Base-by-base conservation (phyloP, 1,140 invertebrate species). In the Orchesella cincta region DNA sequence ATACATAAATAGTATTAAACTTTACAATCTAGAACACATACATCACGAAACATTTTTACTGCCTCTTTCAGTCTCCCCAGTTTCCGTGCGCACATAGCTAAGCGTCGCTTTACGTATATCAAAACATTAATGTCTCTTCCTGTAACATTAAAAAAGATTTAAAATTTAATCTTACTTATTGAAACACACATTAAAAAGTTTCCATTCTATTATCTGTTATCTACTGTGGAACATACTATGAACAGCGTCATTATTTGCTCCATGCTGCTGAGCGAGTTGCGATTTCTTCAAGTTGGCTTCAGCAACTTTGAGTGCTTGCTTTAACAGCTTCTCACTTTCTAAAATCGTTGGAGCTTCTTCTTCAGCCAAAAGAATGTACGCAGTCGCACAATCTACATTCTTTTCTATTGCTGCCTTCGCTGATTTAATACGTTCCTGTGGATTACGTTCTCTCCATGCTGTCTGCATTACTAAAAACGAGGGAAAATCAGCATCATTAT, bases 61-160 rank as follows among this genome's bases (percentile, higher is more conserved):
- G 96, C 94, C 87, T 99, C 97, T 86, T 96, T 95, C 64, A 97
- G 87, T 83, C 93, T 92, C 5, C 96, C 96, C 62, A 98, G 87
- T 84, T 97, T 96, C 78, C 97, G 89, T 1, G 95, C 94, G 89
- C 97, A 98, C 97, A 99, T 98, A 33, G 96, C 97, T 70, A 98
- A 85, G 75, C 97, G 88, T 81, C 97, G 89, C 86, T 96, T 94
- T 62, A 98, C 93, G 85, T 98, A 98, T 80, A 98, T 97, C 73
- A 98, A 86, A 16, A 99, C 95, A 87, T 98, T 98, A 75, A 94
- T 94, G 84, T 98, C 97, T 82, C 97, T 87, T 83, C 90, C 90
- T 87, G 74, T 80, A 83, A 83, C 34, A 23, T 8, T 18, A 35
- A 73, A 26, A 73, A 73, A 12, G 23, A 12, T 23, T 26, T n/a